These are phyloP conservation scores for Bos taurus DNA, from an alignment of 2,113 vertebrate species.

Conservation along the genomic window DNA sequence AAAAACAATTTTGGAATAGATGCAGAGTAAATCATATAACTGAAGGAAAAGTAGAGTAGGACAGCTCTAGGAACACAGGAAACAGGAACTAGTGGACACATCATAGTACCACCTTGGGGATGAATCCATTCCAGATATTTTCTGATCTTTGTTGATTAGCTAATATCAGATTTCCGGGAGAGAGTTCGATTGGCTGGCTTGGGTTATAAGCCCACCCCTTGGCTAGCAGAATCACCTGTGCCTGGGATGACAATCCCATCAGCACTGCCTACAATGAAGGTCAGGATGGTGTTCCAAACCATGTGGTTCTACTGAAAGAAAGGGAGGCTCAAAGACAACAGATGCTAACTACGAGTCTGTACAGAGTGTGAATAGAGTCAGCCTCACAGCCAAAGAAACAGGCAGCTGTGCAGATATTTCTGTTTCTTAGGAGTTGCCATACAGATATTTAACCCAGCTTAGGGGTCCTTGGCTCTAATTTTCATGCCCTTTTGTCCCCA, in stretches of 20 bases:
- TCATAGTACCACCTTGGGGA: background rate
- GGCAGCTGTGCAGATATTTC: background rate
- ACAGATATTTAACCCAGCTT: background rate
- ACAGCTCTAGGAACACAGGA: background rate
- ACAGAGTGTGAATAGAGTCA: background rate
- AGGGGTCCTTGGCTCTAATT: background rate
- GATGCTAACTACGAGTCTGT: background rate
- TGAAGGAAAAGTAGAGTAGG: conserved; percentile 11
- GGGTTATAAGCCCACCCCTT: background rate
- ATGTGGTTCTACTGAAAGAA: background rate
- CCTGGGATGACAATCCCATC: background rate
- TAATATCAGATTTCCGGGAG: background rate
- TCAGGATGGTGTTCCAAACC: background rate
- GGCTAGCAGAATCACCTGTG: background rate
- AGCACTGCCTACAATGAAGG: background rate
- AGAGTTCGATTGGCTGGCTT: background rate
- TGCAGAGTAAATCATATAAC: background rate
- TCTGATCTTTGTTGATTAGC: background rate
- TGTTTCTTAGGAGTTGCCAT: background rate
- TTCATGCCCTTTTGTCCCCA: background rate
- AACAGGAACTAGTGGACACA: background rate
- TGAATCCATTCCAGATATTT: background rate
- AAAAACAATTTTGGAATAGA: background rate
- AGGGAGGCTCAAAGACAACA: background rate
- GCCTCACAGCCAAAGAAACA: background rate